A percentile compares a stretch with the other conserved stretches of the same genome.
Conservation (phyloP, 2,888 invertebrate genomes). For the Machimus rusticus region DNA sequence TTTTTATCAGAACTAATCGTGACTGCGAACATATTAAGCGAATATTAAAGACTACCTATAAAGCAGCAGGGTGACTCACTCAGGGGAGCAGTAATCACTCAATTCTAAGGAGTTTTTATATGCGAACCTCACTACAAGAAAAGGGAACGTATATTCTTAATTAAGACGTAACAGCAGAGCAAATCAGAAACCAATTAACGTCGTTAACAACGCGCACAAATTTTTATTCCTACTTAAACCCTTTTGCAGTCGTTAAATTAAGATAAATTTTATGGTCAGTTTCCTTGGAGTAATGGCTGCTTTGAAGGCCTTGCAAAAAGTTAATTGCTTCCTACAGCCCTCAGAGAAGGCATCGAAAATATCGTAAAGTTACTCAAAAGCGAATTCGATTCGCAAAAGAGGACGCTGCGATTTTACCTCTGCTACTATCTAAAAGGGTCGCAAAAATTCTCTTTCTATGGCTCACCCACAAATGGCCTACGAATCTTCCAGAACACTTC, state of each 20-base stretch:
- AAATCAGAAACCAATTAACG: constrained; percentile 35
- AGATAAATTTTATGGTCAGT: constrained; percentile 35
- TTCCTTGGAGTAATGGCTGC: constrained; percentile 2
- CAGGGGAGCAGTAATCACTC: constrained; percentile 15
- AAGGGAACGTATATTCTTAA: neutral
- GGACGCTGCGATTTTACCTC: neutral
- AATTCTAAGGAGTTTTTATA: neutral
- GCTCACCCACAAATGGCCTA: neutral
- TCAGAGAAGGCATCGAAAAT: neutral
- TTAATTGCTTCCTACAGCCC: neutral
- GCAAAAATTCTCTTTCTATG: neutral
- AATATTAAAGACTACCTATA: neutral
- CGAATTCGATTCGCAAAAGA: neutral
- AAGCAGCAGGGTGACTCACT: constrained; percentile 7
- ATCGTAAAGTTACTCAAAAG: neutral
- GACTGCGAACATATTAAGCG: constrained; percentile 11
- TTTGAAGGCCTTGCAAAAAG: neutral
- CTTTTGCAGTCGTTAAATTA: constrained; percentile 29
- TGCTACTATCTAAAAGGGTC: neutral
- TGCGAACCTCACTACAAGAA: neutral
- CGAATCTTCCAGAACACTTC: neutral
- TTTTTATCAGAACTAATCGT: constrained; percentile 1
- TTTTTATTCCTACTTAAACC: constrained; percentile 10
- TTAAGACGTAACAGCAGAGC: constrained; percentile 31
- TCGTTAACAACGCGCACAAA: constrained; percentile 7